Evolutionary conservation across 1,140 invertebrate species (phyloP).

Genomic region (Drosophila pseudoananassae): DNA sequence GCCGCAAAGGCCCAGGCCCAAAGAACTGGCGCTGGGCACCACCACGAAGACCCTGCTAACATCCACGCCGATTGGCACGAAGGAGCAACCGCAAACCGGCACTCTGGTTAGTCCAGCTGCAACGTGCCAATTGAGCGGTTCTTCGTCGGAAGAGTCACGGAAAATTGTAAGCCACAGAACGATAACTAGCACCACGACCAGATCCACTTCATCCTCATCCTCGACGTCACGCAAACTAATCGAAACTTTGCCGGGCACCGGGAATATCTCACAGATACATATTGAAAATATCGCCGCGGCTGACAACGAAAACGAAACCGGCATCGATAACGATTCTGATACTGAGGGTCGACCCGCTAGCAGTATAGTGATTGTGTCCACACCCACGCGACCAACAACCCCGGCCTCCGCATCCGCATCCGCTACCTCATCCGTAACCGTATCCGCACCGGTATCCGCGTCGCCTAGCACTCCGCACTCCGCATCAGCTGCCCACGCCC

Average conservation of each 20-base stretch:
- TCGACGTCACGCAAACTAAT: conserved; percentile 69
- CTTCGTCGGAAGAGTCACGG: conserved; percentile 79
- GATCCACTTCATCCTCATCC: conserved; percentile 35
- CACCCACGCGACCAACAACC: conserved; percentile 56
- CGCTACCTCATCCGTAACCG: conserved; percentile 6
- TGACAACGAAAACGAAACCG: conserved; percentile 30
- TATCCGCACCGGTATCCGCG: conserved; percentile 26
- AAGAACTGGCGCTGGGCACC: conserved; percentile 64
- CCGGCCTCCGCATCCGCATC: conserved; percentile 15
- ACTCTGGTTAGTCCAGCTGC: conserved; percentile 63
- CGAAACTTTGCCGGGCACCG: conserved; percentile 38
- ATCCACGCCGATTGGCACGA: conserved; percentile 76
- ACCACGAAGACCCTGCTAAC: conserved; percentile 70
- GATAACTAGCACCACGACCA: conserved; percentile 64
- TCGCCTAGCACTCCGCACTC: conserved; percentile 50
- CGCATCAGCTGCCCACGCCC: conserved; percentile 54
- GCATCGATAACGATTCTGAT: conserved; percentile 77
- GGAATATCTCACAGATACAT: conserved; percentile 61
- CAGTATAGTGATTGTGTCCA: conserved; percentile 74
- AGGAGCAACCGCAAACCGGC: conserved; percentile 74
- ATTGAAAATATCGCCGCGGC: conserved; percentile 31
- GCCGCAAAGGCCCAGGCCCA: conserved; percentile 51
- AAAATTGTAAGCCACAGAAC: conserved; percentile 82
- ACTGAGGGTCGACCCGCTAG: conserved; percentile 77
- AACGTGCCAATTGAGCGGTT: conserved; percentile 83